These are phyloP conservation scores for Drosophila jambulina DNA, from an alignment of 1,140 invertebrate species.

Conservation along the genomic window DNA sequence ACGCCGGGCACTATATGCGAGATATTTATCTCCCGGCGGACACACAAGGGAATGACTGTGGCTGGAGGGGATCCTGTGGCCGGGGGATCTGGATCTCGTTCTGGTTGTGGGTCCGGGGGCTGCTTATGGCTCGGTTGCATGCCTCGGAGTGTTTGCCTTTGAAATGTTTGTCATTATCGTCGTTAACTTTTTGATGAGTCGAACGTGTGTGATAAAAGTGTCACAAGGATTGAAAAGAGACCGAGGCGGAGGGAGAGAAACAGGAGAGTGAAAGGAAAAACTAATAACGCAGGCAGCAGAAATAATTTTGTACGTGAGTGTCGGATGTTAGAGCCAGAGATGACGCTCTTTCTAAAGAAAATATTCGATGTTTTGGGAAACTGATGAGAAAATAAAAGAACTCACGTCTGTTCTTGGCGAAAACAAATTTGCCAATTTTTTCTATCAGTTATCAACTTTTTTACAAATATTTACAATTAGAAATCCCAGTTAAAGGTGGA, in stretches of 20 bases:
- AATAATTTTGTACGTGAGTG: constrained; percentile 68
- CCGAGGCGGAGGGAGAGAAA: not conserved
- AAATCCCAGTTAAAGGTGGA: not conserved
- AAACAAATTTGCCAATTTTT: too few relatives aligned
- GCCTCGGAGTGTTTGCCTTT: constrained; percentile 72
- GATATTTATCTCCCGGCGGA: constrained; percentile 73
- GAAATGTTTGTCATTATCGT: constrained; percentile 82
- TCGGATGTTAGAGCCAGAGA: not conserved
- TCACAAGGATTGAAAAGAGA: constrained; percentile 67
- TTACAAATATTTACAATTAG: not conserved
- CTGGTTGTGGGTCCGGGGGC: constrained; percentile 24
- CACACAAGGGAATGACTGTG: constrained; percentile 19
- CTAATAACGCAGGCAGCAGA: constrained; percentile 59
- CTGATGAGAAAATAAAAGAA: not conserved
- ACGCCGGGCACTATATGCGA: constrained; percentile 69
- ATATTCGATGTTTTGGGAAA: not conserved
- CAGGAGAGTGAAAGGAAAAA: constrained; percentile 55
- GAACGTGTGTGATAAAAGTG: constrained; percentile 83
- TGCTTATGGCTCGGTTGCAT: constrained; percentile 44
- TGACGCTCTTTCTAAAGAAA: not conserved
- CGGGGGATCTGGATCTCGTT: constrained; percentile 29
- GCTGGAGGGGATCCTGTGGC: not conserved
- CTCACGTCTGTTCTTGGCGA: not conserved
- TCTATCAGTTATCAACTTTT: too few relatives aligned
- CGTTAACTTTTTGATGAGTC: constrained; percentile 83